Evolutionary conservation across 2,797 vertebrate genomes (phyloP).

Genomic region (Anableps anableps): DNA sequence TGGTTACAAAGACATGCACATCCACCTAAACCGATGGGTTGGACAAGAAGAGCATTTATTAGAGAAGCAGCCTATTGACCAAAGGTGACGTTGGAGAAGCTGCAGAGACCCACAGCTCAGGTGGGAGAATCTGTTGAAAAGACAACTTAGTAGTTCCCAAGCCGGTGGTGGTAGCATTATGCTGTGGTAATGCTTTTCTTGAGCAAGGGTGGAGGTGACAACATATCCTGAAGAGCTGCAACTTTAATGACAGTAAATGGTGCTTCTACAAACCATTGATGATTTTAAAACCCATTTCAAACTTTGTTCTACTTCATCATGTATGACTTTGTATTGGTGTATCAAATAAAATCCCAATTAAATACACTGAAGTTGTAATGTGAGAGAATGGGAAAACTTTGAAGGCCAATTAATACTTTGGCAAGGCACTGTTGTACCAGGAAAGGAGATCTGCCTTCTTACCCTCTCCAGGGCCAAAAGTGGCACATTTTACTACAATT

Average conservation of each 20-base stretch:
- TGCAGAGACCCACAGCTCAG: no score
- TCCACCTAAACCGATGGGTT: no score
- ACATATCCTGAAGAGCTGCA: neutral
- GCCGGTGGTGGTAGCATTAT: no score
- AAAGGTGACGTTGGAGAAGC: no score
- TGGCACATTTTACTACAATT: conserved; percentile 45
- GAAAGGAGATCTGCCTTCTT: conserved; percentile 45
- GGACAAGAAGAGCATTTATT: no score
- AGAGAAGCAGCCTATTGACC: no score
- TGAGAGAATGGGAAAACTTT: neutral
- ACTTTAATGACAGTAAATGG: neutral
- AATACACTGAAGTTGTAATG: neutral
- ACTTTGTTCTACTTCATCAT: neutral
- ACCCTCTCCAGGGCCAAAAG: conserved; percentile 27
- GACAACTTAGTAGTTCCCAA: no score
- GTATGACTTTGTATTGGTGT: neutral
- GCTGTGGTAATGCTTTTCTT: no score
- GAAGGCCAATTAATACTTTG: neutral
- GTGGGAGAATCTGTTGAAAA: no score
- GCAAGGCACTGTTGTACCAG: conserved; percentile 10
- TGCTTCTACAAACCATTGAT: neutral
- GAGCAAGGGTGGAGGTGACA: neutral
- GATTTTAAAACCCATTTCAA: neutral
- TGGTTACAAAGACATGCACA: no score
- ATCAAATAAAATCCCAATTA: neutral